phyloP scores from a whole-genome alignment of 2,888 invertebrate genomes.

The Cheilosia pagana region DNA sequence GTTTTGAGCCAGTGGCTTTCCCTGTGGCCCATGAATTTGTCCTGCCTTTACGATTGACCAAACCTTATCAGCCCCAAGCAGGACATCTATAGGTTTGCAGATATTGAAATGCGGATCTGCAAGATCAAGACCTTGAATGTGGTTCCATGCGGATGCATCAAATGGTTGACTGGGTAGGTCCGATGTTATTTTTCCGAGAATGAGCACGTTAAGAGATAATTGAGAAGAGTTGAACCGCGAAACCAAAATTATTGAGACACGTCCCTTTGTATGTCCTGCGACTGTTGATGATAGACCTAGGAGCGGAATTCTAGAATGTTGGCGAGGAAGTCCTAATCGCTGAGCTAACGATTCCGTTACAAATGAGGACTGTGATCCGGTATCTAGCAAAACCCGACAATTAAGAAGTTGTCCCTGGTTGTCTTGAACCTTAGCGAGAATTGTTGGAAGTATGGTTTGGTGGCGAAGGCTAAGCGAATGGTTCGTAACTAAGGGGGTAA shows the following conservation, averaged over 20 bases:
- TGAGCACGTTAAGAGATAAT: constrained; percentile 15
- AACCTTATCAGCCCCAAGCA: constrained; percentile 58
- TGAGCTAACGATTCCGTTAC: no score
- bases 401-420: no score
- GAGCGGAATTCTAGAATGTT: no score
- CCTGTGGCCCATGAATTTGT: constrained; percentile 38
- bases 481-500: neutral
- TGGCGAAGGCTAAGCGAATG: no score
- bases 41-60: constrained; percentile 50
- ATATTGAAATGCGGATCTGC: constrained; percentile 44
- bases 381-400: no score
- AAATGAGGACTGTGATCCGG: no score
- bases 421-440: no score
- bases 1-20: neutral
- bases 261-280: no score
- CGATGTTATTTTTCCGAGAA: constrained; percentile 7
- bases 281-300: no score
- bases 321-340: no score
- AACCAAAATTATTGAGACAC: neutral
- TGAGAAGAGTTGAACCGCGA: neutral
- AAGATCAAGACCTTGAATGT: constrained; percentile 34
- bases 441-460: no score
- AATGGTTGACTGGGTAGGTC: neutral
- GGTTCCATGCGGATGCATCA: constrained; percentile 17
- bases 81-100: constrained; percentile 55